Percentiles rank a stretch among this genome's conserved stretches.
Evolutionary conservation across 35 echinoderm and acorn worm species (phyloP).

Genomic region (Chiridota heheva): DNA sequence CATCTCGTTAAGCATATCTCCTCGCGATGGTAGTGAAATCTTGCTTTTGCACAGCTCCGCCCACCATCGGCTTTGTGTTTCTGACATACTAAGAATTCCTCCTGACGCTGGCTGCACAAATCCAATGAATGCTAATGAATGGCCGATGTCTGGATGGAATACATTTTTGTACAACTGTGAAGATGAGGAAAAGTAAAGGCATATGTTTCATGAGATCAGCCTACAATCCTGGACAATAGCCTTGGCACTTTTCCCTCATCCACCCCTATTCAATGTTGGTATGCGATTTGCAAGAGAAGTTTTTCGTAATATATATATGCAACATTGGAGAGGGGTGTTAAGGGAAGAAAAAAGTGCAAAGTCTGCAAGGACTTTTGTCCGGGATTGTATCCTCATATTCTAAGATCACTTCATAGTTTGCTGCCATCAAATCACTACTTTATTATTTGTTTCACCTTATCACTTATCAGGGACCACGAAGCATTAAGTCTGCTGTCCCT

Average conservation of each 20-base stretch:
- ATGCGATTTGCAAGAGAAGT: too few relatives aligned
- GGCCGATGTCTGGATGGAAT: slow-evolving; percentile 73
- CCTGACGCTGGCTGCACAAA: slow-evolving; percentile 97
- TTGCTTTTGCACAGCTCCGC: slow-evolving; percentile 79
- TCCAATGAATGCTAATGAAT: slow-evolving; percentile 87
- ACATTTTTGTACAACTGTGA: slow-evolving; percentile 93
- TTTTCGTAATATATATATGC: too few relatives aligned
- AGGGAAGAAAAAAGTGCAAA: too few relatives aligned
- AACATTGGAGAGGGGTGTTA: too few relatives aligned
- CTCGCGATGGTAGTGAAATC: slow-evolving; percentile 51
- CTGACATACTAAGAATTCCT: slow-evolving; percentile 84
- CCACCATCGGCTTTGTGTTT: slow-evolving; percentile 94
- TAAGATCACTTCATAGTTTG: too few relatives aligned
- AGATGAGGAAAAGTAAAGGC: slow-evolving; percentile 6
- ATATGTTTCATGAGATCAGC: not conserved
- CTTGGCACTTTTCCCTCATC: too few relatives aligned
- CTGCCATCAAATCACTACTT: too few relatives aligned
- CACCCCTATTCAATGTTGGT: too few relatives aligned
- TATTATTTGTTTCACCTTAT: too few relatives aligned
- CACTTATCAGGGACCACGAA: too few relatives aligned
- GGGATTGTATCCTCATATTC: too few relatives aligned
- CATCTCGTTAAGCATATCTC: slow-evolving; percentile 52
- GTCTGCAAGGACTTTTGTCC: not conserved
- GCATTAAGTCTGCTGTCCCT: too few relatives aligned
- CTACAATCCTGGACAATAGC: not conserved